These are phyloP conservation scores for Scaptomyza graminum DNA, from an alignment of 1,140 invertebrate species.

Conservation along the genomic window DNA sequence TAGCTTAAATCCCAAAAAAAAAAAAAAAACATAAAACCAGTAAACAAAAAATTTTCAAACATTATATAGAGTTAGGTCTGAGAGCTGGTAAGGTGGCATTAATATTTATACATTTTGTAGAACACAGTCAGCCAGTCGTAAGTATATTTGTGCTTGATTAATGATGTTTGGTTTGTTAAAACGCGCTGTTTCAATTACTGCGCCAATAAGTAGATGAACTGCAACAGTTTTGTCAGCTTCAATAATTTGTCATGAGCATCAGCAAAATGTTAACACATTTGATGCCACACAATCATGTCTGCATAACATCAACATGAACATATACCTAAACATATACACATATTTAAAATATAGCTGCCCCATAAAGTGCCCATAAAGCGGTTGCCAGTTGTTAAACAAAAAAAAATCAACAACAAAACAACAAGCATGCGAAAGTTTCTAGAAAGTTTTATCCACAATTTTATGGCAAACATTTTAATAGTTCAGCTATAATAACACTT, in stretches of 20 bases:
- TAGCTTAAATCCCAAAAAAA: slow-evolving; percentile 2
- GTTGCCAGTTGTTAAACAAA: slow-evolving; percentile 16
- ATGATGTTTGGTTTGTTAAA: slow-evolving; percentile 58
- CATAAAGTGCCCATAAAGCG: slow-evolving; percentile 42
- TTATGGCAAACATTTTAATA: slow-evolving; percentile 42
- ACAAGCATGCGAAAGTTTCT: slow-evolving; percentile 41
- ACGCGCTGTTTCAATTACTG: slow-evolving; percentile 71
- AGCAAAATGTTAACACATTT: slow-evolving; percentile 43
- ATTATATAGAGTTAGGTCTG: slow-evolving; percentile 4
- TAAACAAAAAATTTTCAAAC: slow-evolving; percentile 37
- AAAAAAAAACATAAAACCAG: slow-evolving; percentile 2
- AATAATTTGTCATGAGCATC: slow-evolving; percentile 66
- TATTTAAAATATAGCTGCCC: slow-evolving; percentile 36
- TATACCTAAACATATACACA: slow-evolving; percentile 5
- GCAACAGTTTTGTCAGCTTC: slow-evolving; percentile 44
- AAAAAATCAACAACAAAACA: too few relatives aligned
- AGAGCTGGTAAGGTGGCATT: slow-evolving; percentile 9
- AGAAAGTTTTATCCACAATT: slow-evolving; percentile 36
- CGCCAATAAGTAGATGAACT: slow-evolving; percentile 70
- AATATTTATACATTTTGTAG: slow-evolving; percentile 56
- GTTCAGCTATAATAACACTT: slow-evolving; percentile 38
- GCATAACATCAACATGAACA: slow-evolving; percentile 8
- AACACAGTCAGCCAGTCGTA: slow-evolving; percentile 36
- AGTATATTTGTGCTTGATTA: slow-evolving; percentile 66
- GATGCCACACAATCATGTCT: slow-evolving; percentile 32